Base-by-base conservation (phyloP, 2,113 vertebrate genomes). In the Zingel zingel region DNA sequence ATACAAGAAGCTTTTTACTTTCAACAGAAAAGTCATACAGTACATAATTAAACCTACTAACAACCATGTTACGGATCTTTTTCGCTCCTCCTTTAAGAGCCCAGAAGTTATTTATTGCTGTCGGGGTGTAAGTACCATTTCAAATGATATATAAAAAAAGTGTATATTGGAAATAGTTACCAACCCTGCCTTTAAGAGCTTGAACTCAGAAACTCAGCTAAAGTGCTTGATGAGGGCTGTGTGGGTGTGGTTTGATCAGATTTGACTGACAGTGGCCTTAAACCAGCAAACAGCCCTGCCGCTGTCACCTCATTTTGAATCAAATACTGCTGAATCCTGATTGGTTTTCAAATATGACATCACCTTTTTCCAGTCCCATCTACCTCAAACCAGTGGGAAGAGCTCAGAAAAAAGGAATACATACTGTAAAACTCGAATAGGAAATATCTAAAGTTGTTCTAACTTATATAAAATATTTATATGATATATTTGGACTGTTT, bases 1-100 rank as follows among this genome's bases (percentile, higher is more conserved):
- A 72, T 14, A 81, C 50, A 78, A 57, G 15, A 57, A 13, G 16
- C 33, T 16, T 71, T 54, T 77, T 33, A 80, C 16, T 83, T 72
- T 61, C 56, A 61, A 70, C 36, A 74, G 12, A 27, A 74, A 57
- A 25, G 3, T 30, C 2, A 27, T 13, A 39, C 9, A 5, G 2
- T 12, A 43, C 16, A 45, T 21, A 30, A 16, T 19, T 23, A 19
- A 54, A 68, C 16, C 10, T n/a, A 27, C 14, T 14, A 23, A 39
- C 1, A 64, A 25, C 48, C 6, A 45, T 27, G 18, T 23, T 33
- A 11, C 39, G 2, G 39, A 43, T 11, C 39, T 43, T 43, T 10
- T 43, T 43, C 9, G 39, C 9, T 11, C 10, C 10, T 10, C 39
- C 39, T 43, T 11, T 3, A 39, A 39, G 39, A 39, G 9, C 39